Base-by-base conservation (phyloP, 2,888 invertebrate species). In the Junonia oenone region DNA sequence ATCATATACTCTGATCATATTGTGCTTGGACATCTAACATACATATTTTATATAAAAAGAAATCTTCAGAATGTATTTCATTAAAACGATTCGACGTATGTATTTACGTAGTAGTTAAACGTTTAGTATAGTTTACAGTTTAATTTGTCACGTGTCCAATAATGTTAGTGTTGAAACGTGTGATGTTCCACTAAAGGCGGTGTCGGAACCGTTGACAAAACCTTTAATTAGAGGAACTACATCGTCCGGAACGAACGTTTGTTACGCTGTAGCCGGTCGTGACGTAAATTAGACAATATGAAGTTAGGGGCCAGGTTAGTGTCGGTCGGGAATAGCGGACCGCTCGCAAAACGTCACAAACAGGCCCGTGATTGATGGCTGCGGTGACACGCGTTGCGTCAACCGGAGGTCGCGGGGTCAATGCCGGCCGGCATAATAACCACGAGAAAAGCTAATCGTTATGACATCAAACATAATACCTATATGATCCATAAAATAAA, bases 301-400 rank as follows among this genome's bases (percentile, higher is more conserved):
- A 63, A 63, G 61, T 58, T 56, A 48, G 61, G 63, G 62, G 61
- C 59, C 62, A 66, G 64, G 59, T 62, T 65, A 67, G 63, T 61
- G 63, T 59, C 61, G 56, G 63, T 61, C 55, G 55, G 58, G 56
- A 35, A 55, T 45, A 49, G 51, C 55, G 55, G 45, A 15, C 75
- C 75, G 76, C 76, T 78, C 73, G 69, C 48, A 31, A 76, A 78
- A 78, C 84, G 82, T 81, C 83, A 84, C 81, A 75, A 80, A 75
- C 76, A 75, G 75, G 69, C 64, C 61, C 55, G 77, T 85, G 86
- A 87, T 88, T 86, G 88, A 88, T 86, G 82, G 75, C 76, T 73
- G 81, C 78, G 76, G 81, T 81, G 88, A 83, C 85, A 82, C 69
- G 77, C 72, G 76, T 78, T 78, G 75, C 85, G 81, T 81, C 81